These are phyloP conservation scores for Chionoecetes opilio DNA, from an alignment of 1,140 invertebrate species.

Conservation along the genomic window DNA sequence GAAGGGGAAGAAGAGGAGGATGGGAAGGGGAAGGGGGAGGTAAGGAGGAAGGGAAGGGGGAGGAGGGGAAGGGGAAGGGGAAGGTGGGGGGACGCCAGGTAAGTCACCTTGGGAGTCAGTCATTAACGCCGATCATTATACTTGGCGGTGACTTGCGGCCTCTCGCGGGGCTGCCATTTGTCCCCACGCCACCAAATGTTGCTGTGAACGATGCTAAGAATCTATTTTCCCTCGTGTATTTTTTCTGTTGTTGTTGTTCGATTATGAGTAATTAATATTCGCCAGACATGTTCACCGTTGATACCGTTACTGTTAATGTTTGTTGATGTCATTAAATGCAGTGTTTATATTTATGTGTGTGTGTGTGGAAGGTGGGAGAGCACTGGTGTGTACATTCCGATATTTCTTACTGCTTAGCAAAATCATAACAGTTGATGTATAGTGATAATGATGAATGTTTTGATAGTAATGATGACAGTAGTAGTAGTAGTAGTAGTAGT, in stretches of 20 bases:
- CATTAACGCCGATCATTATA: slow-evolving; percentile 59
- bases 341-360: neutral
- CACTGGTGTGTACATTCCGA: neutral
- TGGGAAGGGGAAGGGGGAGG: neutral
- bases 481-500: neutral
- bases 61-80: neutral
- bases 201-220: neutral
- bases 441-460: neutral
- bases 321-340: neutral
- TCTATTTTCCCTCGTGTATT: neutral
- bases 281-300: neutral
- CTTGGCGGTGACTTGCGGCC: slow-evolving; percentile 51
- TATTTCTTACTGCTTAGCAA: neutral
- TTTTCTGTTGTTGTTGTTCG: neutral
- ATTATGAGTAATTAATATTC: neutral
- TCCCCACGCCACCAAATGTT: neutral
- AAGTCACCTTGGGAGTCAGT: slow-evolving; percentile 53
- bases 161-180: slow-evolving; percentile 43
- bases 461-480: neutral
- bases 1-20: neutral
- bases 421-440: neutral
- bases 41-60: neutral
- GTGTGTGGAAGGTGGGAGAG: neutral
- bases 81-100: neutral
- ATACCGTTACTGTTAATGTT: no score